A percentile compares a stretch with the other conserved stretches of the same genome.
phyloP scores from a whole-genome alignment of 2,888 invertebrate species.

The Eupithecia pulchellata region DNA sequence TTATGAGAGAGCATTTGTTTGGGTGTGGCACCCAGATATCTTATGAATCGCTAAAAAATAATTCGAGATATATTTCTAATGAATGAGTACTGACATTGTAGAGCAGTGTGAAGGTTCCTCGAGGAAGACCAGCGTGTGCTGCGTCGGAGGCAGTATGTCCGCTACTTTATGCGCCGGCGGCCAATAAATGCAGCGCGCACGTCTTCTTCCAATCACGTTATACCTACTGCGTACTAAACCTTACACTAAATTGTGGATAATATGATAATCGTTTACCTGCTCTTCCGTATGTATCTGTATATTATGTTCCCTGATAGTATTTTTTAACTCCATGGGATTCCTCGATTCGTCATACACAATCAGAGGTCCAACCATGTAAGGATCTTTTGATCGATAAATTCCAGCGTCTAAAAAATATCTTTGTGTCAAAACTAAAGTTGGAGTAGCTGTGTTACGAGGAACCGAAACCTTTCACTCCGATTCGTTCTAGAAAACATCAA shows the following conservation, averaged over 20 bases:
- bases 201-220: not conserved
- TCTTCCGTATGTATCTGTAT: not conserved
- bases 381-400: constrained; percentile 10
- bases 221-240: not conserved
- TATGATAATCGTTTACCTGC: not conserved
- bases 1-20: no score
- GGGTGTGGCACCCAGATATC: not conserved
- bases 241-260: not conserved
- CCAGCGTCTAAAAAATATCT: constrained; percentile 7
- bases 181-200: not conserved
- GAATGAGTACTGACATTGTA: not conserved
- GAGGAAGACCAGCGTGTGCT: not conserved
- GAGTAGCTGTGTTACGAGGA: constrained; percentile 33
- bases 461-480: constrained; percentile 38
- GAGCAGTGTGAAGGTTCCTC: not conserved
- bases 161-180: constrained; percentile 43
- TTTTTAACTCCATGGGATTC: not conserved
- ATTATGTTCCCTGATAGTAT: not conserved
- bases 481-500: constrained; percentile 43
- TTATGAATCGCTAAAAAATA: not conserved
- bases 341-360: constrained; percentile 4
- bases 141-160: constrained; percentile 40
- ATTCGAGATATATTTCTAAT: not conserved
- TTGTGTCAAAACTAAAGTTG: constrained; percentile 11
- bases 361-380: not conserved